Evolutionary conservation across 2,888 invertebrate species (phyloP), one percentile per base, ranked within the genome.

Genomic region (Sceliomorpha sp.): DNA sequence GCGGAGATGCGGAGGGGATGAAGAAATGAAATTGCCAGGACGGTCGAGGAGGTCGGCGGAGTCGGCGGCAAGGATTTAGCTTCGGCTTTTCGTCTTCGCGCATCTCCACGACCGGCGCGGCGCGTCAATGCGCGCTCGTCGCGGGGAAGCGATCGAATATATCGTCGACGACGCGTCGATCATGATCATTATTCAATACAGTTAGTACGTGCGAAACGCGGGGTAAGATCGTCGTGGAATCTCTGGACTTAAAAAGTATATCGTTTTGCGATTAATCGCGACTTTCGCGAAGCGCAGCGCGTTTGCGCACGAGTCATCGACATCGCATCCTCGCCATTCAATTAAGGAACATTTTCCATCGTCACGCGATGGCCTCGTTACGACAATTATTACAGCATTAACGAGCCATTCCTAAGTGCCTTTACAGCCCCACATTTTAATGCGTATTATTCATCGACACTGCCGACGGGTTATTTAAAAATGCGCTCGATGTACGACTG

Each of bases 351-450:
- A 60, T 60, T 44, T 44, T 32, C 14, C 9, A 3, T 9, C 9
- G 44, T 37, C 44, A 60, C 44, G 45, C 44, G 42, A 60, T 31
- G 51, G 17, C 37, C 60, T 60, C 40, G 44, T 60, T 60, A 60
- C 44, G 45, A 60, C 51, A 51, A 60, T 60, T 37, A 17, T 15
- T n/a, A 44, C 29, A 26, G 27, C 14, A 32, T 24, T 26, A 34
- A 42, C 42, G 9, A 32, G 12, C 12, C 5, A 32, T 32, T 32
- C 12, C 12, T 12, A 32, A 32, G 24, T 29, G 39, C 24, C n/a
- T 32, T 32, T 15, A 37, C 15, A 27, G 7, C 10, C 39, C n/a
- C n/a, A 8, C 7, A 7, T 29, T 29, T 29, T 29, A 5, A 9
- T 9, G 9, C 8, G 29, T 9, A 51, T n/a, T 20, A 15, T 40